These are phyloP conservation scores for Patella caerulea DNA, from an alignment of 2,888 invertebrate genomes.

Conservation along the genomic window DNA sequence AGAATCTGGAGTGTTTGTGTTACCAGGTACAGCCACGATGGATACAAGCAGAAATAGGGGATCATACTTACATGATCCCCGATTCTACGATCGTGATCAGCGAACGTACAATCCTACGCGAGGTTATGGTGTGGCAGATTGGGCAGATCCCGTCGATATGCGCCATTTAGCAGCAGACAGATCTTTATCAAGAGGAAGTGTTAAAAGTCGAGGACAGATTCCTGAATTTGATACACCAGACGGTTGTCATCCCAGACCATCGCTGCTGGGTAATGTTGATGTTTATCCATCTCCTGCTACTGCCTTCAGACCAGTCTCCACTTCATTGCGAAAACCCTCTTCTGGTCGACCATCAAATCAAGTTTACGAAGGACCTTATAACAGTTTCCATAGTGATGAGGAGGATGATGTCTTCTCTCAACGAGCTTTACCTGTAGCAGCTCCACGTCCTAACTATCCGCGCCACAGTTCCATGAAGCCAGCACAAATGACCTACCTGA, in stretches of 20 bases:
- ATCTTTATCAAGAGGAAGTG: constrained; percentile 21
- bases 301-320: constrained; percentile 18
- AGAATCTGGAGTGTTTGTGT: constrained; percentile 53
- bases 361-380: constrained; percentile 38
- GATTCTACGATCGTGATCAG: constrained; percentile 39
- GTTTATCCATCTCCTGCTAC: constrained; percentile 14
- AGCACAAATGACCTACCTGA: constrained; percentile 54
- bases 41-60: constrained; percentile 29
- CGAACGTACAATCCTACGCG: constrained; percentile 35
- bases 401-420: constrained; percentile 57
- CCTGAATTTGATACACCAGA: constrained; percentile 8
- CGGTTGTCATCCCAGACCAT: background rate
- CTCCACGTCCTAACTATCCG: constrained; percentile 50
- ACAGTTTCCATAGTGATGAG: constrained; percentile 46
- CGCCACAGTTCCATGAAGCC: constrained; percentile 66
- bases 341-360: constrained; percentile 16
- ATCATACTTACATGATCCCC: constrained; percentile 29
- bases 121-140: constrained; percentile 8
- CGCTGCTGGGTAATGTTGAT: background rate
- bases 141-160: background rate
- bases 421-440: constrained; percentile 37
- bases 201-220: background rate
- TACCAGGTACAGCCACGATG: constrained; percentile 48
- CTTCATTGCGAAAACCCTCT: background rate
- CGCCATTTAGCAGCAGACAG: constrained; percentile 13